Base-by-base conservation (phyloP, 2,113 vertebrate genomes). In the Nyctereutes procyonoides region DNA sequence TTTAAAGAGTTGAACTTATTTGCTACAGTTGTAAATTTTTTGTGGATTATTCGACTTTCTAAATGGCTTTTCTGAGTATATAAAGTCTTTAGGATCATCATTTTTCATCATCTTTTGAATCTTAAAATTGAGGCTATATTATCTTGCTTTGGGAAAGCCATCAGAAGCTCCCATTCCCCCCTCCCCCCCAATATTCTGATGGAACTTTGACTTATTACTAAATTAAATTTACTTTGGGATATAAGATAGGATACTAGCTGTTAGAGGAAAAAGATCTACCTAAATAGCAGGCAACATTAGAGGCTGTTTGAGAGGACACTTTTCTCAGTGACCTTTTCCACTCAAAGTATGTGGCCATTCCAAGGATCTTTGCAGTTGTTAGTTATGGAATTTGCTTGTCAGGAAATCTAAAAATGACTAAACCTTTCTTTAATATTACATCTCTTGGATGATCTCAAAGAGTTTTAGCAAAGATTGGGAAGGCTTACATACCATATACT, bases 331-430 rank as follows among this genome's bases (percentile, higher is more conserved):
- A 93, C n/a, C 43, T 92, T 86, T 96, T 97, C 51, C 56, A 91
- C 86, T 89, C 77, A 73, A 92, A 73, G 48, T 94, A 77, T 96
- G 76, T 94, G 81, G n/a, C 26, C n/a, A 55, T 96, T 95, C 73
- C 82, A 55, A 14, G 51, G 65, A 90, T 92, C 43, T 97, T 96
- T 93, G 76, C 81, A 95, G 85, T 97, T 97, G 88, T 96, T 67
- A 80, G 32, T 93, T 94, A 43, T 48, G 88, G 88, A 95, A 94
- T 98, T 97, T 95, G 88, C 85, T 96, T 91, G 62, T 93, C 56
- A 91, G 85, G 82, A 93, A 95, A 91, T 93, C 82, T 94, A 74
- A 94, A 97, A 97, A 81, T 67, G 89, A 85, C 80, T 79, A 93
- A 91, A 82, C 62, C 22, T 88, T 93, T 60, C 53, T 92, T 97